Evolutionary conservation across 2,113 vertebrate genomes (phyloP), one percentile per base, ranked within the genome.

Genomic region (Macquaria australasica): DNA sequence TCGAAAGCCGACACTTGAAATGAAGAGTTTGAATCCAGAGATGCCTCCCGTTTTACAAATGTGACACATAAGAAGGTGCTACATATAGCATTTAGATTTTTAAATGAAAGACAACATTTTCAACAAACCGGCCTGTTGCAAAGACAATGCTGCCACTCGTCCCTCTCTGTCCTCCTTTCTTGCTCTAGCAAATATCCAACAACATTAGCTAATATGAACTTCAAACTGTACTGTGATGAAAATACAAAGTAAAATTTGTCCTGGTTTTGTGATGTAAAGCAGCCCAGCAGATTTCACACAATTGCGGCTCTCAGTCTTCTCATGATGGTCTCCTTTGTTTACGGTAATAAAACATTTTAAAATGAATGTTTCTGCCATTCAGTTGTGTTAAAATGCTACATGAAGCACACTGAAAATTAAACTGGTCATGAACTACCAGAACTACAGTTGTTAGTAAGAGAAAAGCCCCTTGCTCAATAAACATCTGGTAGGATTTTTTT

Each of bases 321-420:
- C 28, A 41, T 8, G 10, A 67, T 34, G 7, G 37, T 74, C 71
- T 76, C 48, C 53, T 79, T 63, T 62, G 67, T 82, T 80, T 51
- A 31, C 31, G 16, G 28, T 5, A 53, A 68, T 79, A 37, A 68
- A 28, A 75, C 28, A 62, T 50, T 64, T 69, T 25, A 1, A 62
- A 62, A 68, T 0, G 25, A 50, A 0, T 18, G 34, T 37, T 79
- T 75, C 2, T 2, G 37, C 73, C 18, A 28, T 75, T 66, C 50
- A 69, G 31, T 56, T 23, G 64, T 31, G 41, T 77, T 78, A 79
- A 82, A 86, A 89, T 87, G 89, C 87, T 91, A 87, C 89, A 90
- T 82, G 8, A 70, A 87, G 70, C 58, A 70, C 69, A 50, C 21
- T 50, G 23, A 63, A 76, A 72, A 72, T 51, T 60, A 0, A 69